These are phyloP conservation scores for Dasysyrphus tricinctus DNA, from an alignment of 2,888 invertebrate species.

Conservation along the genomic window DNA sequence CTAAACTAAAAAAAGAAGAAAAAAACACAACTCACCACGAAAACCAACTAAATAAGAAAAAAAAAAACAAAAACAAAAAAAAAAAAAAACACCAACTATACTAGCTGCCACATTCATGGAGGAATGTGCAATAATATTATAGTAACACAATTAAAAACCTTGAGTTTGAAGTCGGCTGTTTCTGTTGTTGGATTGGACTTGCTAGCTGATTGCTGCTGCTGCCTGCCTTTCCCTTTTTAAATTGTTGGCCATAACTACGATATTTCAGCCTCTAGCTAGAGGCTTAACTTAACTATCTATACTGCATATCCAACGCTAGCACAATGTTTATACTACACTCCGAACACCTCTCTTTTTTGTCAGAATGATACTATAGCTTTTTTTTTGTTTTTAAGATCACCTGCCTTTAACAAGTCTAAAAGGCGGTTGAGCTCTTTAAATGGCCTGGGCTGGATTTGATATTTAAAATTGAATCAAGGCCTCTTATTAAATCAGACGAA, in stretches of 20 bases:
- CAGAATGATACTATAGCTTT: slow-evolving; percentile 47
- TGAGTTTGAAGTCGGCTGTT: slow-evolving; percentile 64
- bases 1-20: slow-evolving; percentile 2
- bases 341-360: slow-evolving; percentile 26
- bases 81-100: slow-evolving; percentile 13
- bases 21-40: slow-evolving; percentile 12
- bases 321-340: slow-evolving; percentile 44
- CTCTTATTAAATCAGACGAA: not conserved
- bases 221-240: slow-evolving; percentile 72
- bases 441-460: slow-evolving; percentile 8
- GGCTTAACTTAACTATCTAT: slow-evolving; percentile 8
- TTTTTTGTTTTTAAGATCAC: slow-evolving; percentile 64
- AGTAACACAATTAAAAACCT: slow-evolving; percentile 75
- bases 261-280: slow-evolving; percentile 10
- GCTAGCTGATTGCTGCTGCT: not conserved
- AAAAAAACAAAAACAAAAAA: not conserved
- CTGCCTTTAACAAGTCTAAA: slow-evolving; percentile 45
- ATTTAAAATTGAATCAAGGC: not conserved
- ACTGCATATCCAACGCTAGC: not conserved
- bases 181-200: slow-evolving; percentile 49
- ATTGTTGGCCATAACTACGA: slow-evolving; percentile 48
- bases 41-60: slow-evolving; percentile 1
- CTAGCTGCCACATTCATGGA: slow-evolving; percentile 30
- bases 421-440: slow-evolving; percentile 41
- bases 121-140: slow-evolving; percentile 72